Percentiles rank a stretch among this genome's conserved stretches.
Evolutionary conservation across 2,888 invertebrate genomes (phyloP).

Genomic region (Zhengitettix transpicula): DNA sequence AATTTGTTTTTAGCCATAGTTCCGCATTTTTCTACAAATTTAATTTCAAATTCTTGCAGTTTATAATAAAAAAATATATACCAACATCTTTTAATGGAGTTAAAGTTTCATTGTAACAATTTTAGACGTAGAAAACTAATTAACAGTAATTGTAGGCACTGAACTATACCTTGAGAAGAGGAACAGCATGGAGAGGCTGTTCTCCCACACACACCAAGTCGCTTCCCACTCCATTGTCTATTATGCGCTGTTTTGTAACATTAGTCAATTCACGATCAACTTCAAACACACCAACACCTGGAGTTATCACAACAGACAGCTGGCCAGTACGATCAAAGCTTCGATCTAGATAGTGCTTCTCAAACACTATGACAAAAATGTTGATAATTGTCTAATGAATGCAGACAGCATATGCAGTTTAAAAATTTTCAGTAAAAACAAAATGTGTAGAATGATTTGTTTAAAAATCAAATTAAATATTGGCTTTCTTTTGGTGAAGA

Average conservation of each 20-base stretch:
- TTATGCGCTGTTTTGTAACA: conserved; percentile 94
- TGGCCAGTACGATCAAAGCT: conserved; percentile 98
- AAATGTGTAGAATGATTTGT: background rate
- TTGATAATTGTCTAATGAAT: background rate
- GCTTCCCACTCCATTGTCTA: conserved; percentile 95
- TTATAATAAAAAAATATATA: too few species aligned
- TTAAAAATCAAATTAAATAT: background rate
- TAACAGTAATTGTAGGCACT: background rate
- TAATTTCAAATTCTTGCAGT: too few species aligned
- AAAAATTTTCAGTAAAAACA: background rate
- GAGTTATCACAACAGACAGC: conserved; percentile 91
- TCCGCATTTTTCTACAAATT: too few species aligned
- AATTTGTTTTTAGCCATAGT: too few species aligned
- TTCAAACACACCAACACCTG: conserved; percentile 96
- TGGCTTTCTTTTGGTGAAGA: too few species aligned
- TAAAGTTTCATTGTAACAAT: background rate
- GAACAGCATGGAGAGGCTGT: conserved; percentile 95
- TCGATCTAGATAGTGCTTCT: conserved; percentile 92
- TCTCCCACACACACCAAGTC: conserved; percentile 97
- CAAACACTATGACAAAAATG: conserved; percentile 55
- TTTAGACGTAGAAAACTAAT: background rate
- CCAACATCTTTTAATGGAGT: background rate
- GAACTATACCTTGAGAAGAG: conserved; percentile 57
- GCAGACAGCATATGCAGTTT: background rate
- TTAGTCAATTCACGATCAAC: conserved; percentile 93